These are phyloP conservation scores for Perca fluviatilis DNA, from an alignment of 2,113 vertebrate species.

Conservation along the genomic window DNA sequence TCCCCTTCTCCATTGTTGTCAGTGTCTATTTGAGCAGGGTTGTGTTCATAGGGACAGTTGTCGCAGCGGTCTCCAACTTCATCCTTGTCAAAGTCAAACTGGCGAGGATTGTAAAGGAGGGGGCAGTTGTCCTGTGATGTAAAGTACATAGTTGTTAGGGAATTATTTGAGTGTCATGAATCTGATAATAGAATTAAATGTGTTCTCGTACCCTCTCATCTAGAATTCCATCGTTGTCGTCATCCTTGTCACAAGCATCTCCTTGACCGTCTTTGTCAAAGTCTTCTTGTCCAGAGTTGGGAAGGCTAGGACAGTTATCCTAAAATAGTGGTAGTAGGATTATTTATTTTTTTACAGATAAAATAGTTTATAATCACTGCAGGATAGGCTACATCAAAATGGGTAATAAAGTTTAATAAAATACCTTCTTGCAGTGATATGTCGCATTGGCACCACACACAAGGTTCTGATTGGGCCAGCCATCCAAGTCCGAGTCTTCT, in stretches of 20 bases:
- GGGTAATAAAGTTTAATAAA: neutral
- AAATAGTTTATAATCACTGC: neutral
- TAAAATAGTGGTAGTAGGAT: constrained; percentile 61
- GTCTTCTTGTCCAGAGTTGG: constrained; percentile 99
- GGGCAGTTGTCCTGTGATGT: constrained; percentile 93
- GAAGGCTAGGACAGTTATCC: constrained; percentile 97
- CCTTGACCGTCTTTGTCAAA: constrained; percentile 97
- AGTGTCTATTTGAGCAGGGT: constrained; percentile 96
- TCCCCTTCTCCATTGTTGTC: constrained; percentile 96
- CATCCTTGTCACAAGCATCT: constrained; percentile 97
- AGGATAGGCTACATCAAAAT: neutral
- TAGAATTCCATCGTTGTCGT: constrained; percentile 93
- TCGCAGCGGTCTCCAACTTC: constrained; percentile 97
- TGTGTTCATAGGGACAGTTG: constrained; percentile 97
- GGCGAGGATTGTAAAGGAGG: constrained; percentile 95
- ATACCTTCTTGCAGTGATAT: constrained; percentile 95
- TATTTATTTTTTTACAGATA: neutral
- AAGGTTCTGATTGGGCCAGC: constrained; percentile 97
- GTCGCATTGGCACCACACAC: constrained; percentile 93
- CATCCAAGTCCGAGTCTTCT: constrained; percentile 97
- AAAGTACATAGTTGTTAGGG: constrained; percentile 13
- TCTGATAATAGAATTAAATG: neutral
- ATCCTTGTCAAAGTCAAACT: constrained; percentile 97
- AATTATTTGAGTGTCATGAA: neutral
- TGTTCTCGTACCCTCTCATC: constrained; percentile 90